Conservation (phyloP, 2,113 vertebrate species). For the Prunella fulvescens region DNA sequence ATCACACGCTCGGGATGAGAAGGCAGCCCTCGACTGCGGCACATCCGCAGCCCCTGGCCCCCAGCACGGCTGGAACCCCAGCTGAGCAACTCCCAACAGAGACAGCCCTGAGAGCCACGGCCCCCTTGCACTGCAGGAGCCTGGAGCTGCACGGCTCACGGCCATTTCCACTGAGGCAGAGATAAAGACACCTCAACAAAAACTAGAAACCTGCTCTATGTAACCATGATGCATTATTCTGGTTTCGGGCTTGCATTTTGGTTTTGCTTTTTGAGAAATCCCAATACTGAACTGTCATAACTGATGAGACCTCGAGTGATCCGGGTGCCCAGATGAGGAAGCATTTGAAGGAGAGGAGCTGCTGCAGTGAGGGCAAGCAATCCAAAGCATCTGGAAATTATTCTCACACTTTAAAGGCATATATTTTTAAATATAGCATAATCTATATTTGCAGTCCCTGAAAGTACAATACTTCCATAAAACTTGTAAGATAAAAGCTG, state of each 20-base stretch:
- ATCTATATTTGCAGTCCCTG: background rate
- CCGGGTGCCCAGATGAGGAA: background rate
- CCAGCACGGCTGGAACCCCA: background rate
- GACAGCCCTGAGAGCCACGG: background rate
- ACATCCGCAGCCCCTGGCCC: background rate
- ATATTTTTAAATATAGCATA: background rate
- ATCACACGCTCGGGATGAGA: fast-evolving
- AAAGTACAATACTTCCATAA: background rate
- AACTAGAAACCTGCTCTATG: background rate
- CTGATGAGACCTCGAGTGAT: background rate
- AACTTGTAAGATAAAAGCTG: background rate
- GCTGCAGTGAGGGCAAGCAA: background rate
- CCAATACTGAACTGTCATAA: background rate
- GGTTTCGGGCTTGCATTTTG: background rate
- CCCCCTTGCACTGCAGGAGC: background rate
- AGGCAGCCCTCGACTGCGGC: background rate
- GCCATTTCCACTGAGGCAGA: background rate
- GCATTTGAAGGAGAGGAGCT: background rate
- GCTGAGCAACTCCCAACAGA: fast-evolving
- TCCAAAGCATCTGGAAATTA: background rate
- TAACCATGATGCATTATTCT: background rate
- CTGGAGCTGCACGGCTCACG: background rate
- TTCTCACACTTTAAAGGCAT: background rate
- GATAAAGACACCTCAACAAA: background rate
- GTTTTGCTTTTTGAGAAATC: background rate